Evolutionary conservation across 2,888 invertebrate genomes (phyloP), one percentile per base, ranked within the genome.

Genomic region (Ptycholaimellus sp.): DNA sequence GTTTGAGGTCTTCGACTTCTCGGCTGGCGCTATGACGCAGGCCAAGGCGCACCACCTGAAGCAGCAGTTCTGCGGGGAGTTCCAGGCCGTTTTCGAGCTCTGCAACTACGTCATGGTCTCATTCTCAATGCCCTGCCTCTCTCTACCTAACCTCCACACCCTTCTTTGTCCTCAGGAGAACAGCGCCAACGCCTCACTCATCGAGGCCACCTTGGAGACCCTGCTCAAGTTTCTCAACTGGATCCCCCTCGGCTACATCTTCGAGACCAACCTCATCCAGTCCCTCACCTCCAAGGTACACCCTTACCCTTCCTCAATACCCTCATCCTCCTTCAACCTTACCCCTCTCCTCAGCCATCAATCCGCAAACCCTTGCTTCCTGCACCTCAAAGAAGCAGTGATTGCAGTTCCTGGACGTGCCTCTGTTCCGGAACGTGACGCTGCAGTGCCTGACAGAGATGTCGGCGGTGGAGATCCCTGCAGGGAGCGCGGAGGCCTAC

Each of bases 171-270:
- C 58, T 18, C 49, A 69, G 68, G 87, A 93, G 57, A 85, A 81
- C 63, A 93, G 93, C 13, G 81, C 85, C 65, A 93, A 90, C 68
- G 83, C 87, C 33, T 77, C 81, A 30, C 68, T 96, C 41, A 87
- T 99, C 39, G 81, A 80, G 53, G 77, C 85, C 3, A 99, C 93
- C 1, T 68, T 96, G 46, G 85, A 93, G 59, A 99, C 96, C 3
- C 68, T 96, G 39, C 67, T 96, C 48, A 71, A 85, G 59, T 96
- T 99, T 67, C 69, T 99, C 30, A 93, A 90, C 59, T 96, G 96
- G 96, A 93, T 99, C 56, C 96, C 96, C n/a, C 69, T 96, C 43
- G 96, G 96, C 11, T 96, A 96, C 61, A 93, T 99, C 59, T 99
- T 96, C 67, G 93, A 99, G 68, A 96, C 96, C 48, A 81, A 85